Conservation (phyloP, 2,888 invertebrate genomes). For the Silvanus unidentatus region DNA sequence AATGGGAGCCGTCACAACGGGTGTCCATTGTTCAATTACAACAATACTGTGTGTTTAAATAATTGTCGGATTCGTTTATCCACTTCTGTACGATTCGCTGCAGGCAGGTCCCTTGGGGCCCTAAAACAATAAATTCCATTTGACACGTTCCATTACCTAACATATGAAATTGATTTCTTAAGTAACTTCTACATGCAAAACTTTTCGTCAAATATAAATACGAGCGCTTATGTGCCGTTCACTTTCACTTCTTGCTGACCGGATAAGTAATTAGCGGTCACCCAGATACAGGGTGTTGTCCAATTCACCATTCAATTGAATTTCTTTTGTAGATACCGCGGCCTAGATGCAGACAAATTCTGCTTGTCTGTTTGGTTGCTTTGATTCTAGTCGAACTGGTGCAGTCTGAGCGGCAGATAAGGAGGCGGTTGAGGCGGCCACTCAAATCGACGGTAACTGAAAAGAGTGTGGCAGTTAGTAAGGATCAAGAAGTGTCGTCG, state of each 20-base stretch:
- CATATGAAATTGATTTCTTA: too few relatives aligned
- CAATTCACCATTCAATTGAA: too few relatives aligned
- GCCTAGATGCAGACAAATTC: slow-evolving; percentile 32
- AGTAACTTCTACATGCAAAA: too few relatives aligned
- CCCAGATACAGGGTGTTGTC: too few relatives aligned
- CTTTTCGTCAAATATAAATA: too few relatives aligned
- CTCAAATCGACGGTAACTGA: slow-evolving; percentile 55
- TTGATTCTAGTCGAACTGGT: slow-evolving; percentile 39
- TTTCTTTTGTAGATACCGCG: slow-evolving; percentile 39
- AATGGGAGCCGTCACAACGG: background rate
- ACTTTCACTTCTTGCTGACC: too few relatives aligned
- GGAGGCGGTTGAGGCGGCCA: slow-evolving; percentile 64
- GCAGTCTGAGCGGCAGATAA: slow-evolving; percentile 41
- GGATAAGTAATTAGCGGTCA: too few relatives aligned
- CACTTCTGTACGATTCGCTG: background rate
- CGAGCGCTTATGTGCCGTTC: too few relatives aligned
- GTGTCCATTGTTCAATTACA: background rate
- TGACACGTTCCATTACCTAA: background rate
- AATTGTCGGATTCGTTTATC: background rate
- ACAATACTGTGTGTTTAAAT: too few relatives aligned
- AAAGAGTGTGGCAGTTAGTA: slow-evolving; percentile 35
- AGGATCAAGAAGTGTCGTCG: slow-evolving; percentile 57
- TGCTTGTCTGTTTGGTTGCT: slow-evolving; percentile 34
- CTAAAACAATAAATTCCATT: background rate
- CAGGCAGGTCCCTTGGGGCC: background rate